phyloP scores from a whole-genome alignment of 2,888 invertebrate genomes.

The Eutolmus rufibarbis region DNA sequence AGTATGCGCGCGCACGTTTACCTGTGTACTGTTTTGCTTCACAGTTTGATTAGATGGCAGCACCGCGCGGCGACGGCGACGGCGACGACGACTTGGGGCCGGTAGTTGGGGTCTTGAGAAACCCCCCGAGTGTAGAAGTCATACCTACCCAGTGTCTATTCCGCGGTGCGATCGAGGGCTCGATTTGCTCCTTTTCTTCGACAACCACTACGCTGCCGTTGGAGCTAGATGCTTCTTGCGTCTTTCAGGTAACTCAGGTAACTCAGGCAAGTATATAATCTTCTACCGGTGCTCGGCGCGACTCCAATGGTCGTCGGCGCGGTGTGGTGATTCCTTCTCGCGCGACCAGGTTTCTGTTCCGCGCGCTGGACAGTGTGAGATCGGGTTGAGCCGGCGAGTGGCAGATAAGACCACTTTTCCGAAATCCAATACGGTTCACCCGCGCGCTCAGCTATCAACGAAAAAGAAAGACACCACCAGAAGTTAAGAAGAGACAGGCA shows the following conservation, averaged over 20 bases:
- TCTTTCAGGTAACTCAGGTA: background rate
- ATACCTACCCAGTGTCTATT: background rate
- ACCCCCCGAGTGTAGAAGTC: background rate
- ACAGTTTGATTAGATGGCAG: conserved; percentile 7
- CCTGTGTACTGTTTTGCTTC: conserved; percentile 33
- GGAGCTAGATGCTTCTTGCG: background rate
- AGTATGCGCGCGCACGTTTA: conserved; percentile 39
- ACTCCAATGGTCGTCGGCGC: background rate
- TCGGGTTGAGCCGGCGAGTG: conserved; percentile 29
- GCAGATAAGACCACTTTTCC: conserved; percentile 33
- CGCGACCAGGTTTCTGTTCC: background rate
- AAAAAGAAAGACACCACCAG: background rate
- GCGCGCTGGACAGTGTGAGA: background rate
- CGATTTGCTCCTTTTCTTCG: background rate
- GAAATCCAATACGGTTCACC: conserved; percentile 39
- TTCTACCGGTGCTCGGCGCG: background rate
- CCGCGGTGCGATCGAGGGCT: background rate
- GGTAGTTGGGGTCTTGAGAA: conserved; percentile 22
- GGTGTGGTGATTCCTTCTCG: background rate
- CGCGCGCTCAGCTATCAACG: background rate
- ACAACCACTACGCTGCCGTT: background rate
- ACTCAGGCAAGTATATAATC: background rate
- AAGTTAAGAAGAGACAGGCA: background rate
- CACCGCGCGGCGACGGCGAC: background rate
- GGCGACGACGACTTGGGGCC: background rate